Conservation (phyloP, 1,140 invertebrate species). For the Polypedilum pembai region DNA sequence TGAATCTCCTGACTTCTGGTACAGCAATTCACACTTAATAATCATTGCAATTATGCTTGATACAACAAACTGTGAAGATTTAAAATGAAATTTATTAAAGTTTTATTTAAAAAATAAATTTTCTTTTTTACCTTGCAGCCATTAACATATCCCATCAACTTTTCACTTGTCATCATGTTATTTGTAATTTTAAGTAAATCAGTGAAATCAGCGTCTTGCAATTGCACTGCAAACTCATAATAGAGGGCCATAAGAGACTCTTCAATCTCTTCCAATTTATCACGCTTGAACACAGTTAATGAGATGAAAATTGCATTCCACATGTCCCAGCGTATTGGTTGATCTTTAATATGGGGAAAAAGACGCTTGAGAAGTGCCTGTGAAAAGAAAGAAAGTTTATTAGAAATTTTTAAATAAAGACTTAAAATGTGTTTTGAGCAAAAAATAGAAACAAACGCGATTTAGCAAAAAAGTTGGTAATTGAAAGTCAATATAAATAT, state of each 20-base stretch:
- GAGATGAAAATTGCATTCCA: slow-evolving; percentile 49
- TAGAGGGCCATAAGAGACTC: slow-evolving; percentile 46
- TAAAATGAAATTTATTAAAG: not conserved
- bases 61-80: not conserved
- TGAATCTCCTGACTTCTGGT: not conserved
- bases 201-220: slow-evolving; percentile 40
- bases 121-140: slow-evolving; percentile 40
- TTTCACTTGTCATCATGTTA: slow-evolving; percentile 38
- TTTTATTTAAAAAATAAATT: not conserved
- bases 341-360: slow-evolving; percentile 48
- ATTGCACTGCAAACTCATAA: slow-evolving; percentile 48
- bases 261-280: slow-evolving; percentile 47
- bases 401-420: too few species aligned
- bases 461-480: too few species aligned
- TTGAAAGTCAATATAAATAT: slow-evolving; percentile 29
- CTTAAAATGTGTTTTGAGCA: too few species aligned
- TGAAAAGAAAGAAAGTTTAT: slow-evolving; percentile 26
- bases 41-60: slow-evolving; percentile 10
- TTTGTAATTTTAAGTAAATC: slow-evolving; percentile 38
- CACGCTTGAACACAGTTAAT: slow-evolving; percentile 43
- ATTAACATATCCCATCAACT: slow-evolving; percentile 40
- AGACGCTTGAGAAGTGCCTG: slow-evolving; percentile 52
- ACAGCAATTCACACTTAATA: not conserved
- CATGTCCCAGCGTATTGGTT: slow-evolving; percentile 44
- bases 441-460: too few species aligned